Percentiles rank a stretch among this genome's conserved stretches.
Conservation (phyloP, 2,888 invertebrate genomes). For the Candidula unifasciata region DNA sequence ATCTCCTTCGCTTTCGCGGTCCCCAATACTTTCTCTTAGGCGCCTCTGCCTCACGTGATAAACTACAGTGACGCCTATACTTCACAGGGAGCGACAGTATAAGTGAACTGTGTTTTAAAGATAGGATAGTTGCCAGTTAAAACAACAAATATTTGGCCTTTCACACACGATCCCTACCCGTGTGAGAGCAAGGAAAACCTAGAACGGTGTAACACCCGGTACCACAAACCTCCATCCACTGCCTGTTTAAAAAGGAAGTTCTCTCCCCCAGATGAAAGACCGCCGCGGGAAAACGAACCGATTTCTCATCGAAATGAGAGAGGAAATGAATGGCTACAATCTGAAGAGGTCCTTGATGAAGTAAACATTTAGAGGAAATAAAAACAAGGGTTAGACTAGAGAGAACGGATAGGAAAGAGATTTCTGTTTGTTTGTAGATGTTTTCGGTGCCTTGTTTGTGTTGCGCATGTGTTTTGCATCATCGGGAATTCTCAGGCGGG, state of each 20-base stretch:
- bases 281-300: constrained; percentile 7
- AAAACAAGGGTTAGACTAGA: constrained; percentile 18
- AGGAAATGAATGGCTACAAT: constrained; percentile 42
- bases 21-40: too few relatives aligned
- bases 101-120: neutral
- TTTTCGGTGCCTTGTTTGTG: constrained; percentile 42
- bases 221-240: neutral
- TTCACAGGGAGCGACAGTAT: too few relatives aligned
- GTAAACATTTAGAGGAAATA: constrained; percentile 38
- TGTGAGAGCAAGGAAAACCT: neutral
- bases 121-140: constrained; percentile 1
- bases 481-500: constrained; percentile 23
- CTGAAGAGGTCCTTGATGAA: constrained; percentile 16
- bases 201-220: neutral
- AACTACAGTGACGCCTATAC: too few relatives aligned
- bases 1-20: too few relatives aligned
- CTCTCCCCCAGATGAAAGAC: constrained; percentile 23
- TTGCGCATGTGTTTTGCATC: constrained; percentile 44
- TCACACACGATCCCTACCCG: constrained; percentile 1
- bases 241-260: neutral
- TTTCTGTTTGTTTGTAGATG: constrained; percentile 46
- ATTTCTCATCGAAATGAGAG: constrained; percentile 24
- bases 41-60: too few relatives aligned
- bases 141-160: constrained; percentile 17
- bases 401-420: neutral